Evolutionary conservation across 2,797 vertebrate genomes (phyloP), one percentile per base, ranked within the genome.

Genomic region (Tympanoctomys barrerae): DNA sequence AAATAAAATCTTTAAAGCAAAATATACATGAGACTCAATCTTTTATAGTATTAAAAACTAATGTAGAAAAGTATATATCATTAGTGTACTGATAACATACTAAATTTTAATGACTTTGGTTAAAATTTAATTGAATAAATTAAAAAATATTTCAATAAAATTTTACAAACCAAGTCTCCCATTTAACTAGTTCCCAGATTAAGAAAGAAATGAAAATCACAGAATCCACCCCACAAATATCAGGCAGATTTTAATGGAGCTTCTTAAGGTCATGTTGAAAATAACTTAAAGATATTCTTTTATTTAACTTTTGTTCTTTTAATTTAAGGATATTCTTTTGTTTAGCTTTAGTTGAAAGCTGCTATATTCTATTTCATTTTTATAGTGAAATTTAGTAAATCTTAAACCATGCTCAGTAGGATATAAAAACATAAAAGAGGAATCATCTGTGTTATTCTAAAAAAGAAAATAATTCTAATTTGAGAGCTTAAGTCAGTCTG

Each of bases 401-500:
- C n/a, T 88, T 70, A 42, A 93, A 49, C 71, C 8, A 68, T 73
- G 54, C 13, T 8, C 46, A 42, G 89, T 54, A 88, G 19, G 46
- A 42, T 49, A 62, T 49, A 36, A 61, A 92, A 71, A 81, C 26
- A 68, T 11, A 73, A 5, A 22, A 0, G 4, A 24, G 5, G 3
- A 70, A 61, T 92, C 16, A 71, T 68, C 79, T 1, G 64, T 89
- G 91, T 93, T 90, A 46, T 73, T 83, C 92, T 36, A 5, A 78
- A 87, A 78, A 71, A 90, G 84, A 86, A 88, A 89, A 31, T 33
- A 79, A 80, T 71, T 91, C 64, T 59, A 39, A 95, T 92, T 97
- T 93, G 79, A 71, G 9, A 92, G 8, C 73, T 98, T 71, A 78
- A 89, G 33, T 82, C n/a, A 91, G 80, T 66, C 87, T 97, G 89